Evolutionary conservation across 2,888 invertebrate genomes (phyloP), one percentile per base, ranked within the genome.

Genomic region (Drosophila ustulata): DNA sequence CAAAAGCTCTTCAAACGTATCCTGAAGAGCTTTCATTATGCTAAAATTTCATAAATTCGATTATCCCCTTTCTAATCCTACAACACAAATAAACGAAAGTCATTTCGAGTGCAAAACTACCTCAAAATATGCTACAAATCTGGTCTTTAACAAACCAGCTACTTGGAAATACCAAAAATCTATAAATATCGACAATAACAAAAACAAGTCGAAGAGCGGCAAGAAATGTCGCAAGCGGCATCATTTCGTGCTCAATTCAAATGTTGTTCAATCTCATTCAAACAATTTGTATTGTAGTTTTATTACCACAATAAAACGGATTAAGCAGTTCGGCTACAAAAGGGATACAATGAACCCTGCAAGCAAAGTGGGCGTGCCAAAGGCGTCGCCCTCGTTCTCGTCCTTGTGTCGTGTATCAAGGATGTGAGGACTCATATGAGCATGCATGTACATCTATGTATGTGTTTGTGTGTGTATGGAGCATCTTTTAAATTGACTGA

Each of bases 201-300:
- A 57, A 13, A 57, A 13, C 11, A 58, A 52, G n/a, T 37, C 37
- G 4, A 4, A 4, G 52, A 51, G 13, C 51, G 8, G 7, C 13
- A 45, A 32, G 9, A 62, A 53, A 55, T 41, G 63, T 57, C 49
- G 28, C 63, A 71, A 67, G 64, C 72, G 58, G 78, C 75, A 71
- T 75, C 78, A 68, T 82, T 83, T 77, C 72, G 80, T 80, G 82
- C 85, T 87, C 84, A 80, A 85, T 88, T 88, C 86, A 81, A 85
- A 85, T 88, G 85, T 85, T 85, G 81, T 78, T 85, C 88, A 88
- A 85, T 88, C 81, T 75, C 83, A 83, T 83, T 85, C 86, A 82
- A 85, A 85, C 85, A 85, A 85, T 88, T 84, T 85, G 85, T 85
- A 88, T 88, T 88, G 85, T 85, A 88, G 85, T 85, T 85, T 85